Conservation (phyloP, 2,888 invertebrate genomes). For the Netelia inedita region DNA sequence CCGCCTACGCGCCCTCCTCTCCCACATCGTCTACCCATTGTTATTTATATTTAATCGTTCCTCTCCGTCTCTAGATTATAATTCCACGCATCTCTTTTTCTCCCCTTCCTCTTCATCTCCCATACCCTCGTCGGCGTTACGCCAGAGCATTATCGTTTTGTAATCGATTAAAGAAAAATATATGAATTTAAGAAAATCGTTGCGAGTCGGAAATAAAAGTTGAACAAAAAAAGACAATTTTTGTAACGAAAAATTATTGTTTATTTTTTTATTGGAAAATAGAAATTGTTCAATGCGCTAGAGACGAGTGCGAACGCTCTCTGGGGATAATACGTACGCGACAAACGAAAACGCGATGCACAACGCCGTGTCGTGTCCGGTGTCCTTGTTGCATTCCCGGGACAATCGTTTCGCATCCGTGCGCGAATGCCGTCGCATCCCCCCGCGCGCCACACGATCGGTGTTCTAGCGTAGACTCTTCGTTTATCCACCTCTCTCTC, state of each 20-base stretch:
- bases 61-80: slow-evolving; percentile 5
- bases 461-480: too few species aligned
- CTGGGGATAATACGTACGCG: not conserved
- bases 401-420: slow-evolving; percentile 46
- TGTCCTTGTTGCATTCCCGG: slow-evolving; percentile 57
- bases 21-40: slow-evolving; percentile 56
- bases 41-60: slow-evolving; percentile 56
- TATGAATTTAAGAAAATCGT: too few species aligned
- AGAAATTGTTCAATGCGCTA: too few species aligned
- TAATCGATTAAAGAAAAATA: too few species aligned
- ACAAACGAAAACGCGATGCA: slow-evolving; percentile 24
- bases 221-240: too few species aligned
- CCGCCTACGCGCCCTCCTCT: slow-evolving; percentile 46
- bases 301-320: not conserved
- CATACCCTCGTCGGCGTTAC: slow-evolving; percentile 29
- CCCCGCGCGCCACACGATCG: not conserved
- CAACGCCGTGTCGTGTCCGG: slow-evolving; percentile 50
- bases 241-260: too few species aligned
- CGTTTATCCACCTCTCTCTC: too few species aligned
- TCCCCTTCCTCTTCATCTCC: slow-evolving; percentile 44
- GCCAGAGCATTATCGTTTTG: too few species aligned
- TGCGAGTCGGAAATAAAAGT: too few species aligned
- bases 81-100: slow-evolving; percentile 33
- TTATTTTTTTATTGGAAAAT: too few species aligned
- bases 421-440: slow-evolving; percentile 31